Evolutionary conservation across 2,113 vertebrate species (phyloP), one percentile per base, ranked within the genome.

Genomic region (Esox niger): DNA sequence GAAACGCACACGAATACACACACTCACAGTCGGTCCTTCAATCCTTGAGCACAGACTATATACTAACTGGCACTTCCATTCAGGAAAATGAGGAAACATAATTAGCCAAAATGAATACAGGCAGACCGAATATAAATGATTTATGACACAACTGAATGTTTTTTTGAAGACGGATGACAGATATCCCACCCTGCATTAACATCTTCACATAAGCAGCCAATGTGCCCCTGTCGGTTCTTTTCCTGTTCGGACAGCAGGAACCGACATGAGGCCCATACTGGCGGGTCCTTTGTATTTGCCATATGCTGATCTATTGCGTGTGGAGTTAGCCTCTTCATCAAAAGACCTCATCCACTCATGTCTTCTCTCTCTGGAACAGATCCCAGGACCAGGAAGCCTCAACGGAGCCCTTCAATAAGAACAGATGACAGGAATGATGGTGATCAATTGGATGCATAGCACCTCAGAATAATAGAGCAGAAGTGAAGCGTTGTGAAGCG

Each of bases 31-130:
- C 38, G 5, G 38, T 43, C 38, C 15, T 4, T 15, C 38, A 17
- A 55, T 17, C 69, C n/a, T 64, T 33, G 52, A 64, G 69, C 35
- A 15, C 52, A 21, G 35, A 59, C 65, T 62, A 33, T 21, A 49
- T 64, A 66, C 25, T 68, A 68, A 78, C 68, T 74, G 71, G 70
- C 31, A 55, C 54, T 63, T 32, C 66, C 56, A 61, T 64, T 25
- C 46, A 59, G 64, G 46, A 38, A 29, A 64, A 52, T 52, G n/a
- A 21, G 38, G 38, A 52, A 52, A 52, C 15, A 52, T 52, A 7
- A 52, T 52, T 52, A 52, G n/a, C 47, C 47, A 52, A 52, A 21
- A 52, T 52, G 5, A 52, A 52, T 52, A 52, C 47, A 52, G 47
- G 21, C 21, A 2, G 47, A n/a, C 5, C n/a, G 15, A 52, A 21